Percentiles rank a stretch among this genome's conserved stretches.
phyloP scores from a whole-genome alignment of 92 coral and sea anemone genomes.

The Porites cylindrica region DNA sequence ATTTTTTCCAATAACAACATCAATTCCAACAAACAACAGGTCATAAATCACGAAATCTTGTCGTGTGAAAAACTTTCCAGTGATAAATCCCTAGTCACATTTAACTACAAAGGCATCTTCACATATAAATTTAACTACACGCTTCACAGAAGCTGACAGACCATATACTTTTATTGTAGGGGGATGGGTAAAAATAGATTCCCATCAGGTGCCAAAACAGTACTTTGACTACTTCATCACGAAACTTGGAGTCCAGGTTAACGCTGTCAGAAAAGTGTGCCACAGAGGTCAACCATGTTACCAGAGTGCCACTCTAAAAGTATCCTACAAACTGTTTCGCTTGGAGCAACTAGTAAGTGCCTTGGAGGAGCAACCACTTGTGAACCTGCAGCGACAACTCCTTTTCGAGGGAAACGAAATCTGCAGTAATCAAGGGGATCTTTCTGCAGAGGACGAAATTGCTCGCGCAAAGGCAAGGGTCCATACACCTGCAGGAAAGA shows the following conservation, averaged over 20 bases:
- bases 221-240: background rate
- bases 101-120: no score
- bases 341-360: slow-evolving; percentile 23
- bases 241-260: slow-evolving; percentile 24
- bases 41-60: no score
- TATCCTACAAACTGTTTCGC: slow-evolving; percentile 34
- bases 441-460: slow-evolving; percentile 37
- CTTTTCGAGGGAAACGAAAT: slow-evolving; percentile 14
- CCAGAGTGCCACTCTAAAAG: slow-evolving; percentile 23
- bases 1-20: no score
- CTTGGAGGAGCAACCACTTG: slow-evolving; percentile 21
- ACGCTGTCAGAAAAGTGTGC: slow-evolving; percentile 20
- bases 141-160: no score
- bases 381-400: slow-evolving; percentile 5
- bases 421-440: background rate
- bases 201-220: slow-evolving; percentile 2
- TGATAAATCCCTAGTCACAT: no score
- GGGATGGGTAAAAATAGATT: background rate
- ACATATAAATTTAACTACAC: no score
- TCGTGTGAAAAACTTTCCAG: no score
- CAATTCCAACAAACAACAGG: no score
- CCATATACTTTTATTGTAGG: background rate
- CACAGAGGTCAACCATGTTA: slow-evolving; percentile 31
- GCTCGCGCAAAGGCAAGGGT: slow-evolving; percentile 20
- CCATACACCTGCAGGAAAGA: slow-evolving; percentile 6